These are phyloP conservation scores for Vanessa cardui DNA, from an alignment of 2,888 invertebrate genomes.

Conservation along the genomic window DNA sequence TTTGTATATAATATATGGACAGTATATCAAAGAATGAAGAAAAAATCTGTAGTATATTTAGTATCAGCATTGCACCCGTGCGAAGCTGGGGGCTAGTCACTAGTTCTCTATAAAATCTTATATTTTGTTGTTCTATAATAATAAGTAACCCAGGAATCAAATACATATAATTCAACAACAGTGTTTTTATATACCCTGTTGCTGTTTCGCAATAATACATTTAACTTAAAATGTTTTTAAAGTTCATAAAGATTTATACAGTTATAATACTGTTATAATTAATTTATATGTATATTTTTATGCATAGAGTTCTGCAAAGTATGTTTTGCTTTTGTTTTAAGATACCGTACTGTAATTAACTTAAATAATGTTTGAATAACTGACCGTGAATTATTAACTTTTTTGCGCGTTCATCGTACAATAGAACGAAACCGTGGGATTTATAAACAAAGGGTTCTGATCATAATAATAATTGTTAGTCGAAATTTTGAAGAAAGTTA, in stretches of 20 bases:
- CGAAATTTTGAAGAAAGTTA: too few relatives aligned
- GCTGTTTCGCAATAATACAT: not conserved
- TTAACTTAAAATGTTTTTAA: not conserved
- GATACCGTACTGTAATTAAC: conserved; percentile 32
- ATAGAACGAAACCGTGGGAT: conserved; percentile 8
- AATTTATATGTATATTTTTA: not conserved
- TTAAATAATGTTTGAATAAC: not conserved
- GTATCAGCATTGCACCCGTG: too few relatives aligned
- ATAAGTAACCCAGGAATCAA: too few relatives aligned
- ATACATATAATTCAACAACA: not conserved
- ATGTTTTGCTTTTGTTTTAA: conserved; percentile 5
- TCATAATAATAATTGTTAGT: too few relatives aligned
- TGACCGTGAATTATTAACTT: conserved; percentile 5
- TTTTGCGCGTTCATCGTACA: not conserved
- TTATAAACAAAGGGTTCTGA: not conserved
- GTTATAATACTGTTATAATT: conserved; percentile 34
- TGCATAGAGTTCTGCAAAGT: conserved; percentile 18
- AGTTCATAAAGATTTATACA: conserved; percentile 16
- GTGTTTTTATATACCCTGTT: too few relatives aligned
- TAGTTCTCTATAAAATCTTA: too few relatives aligned
- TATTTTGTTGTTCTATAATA: too few relatives aligned
- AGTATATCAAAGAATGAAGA: too few relatives aligned
- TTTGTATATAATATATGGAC: too few relatives aligned
- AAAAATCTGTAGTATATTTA: too few relatives aligned
- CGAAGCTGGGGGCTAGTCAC: too few relatives aligned